Base-by-base conservation (phyloP, 92 coral and sea anemone species). In the Palythoa grandis region DNA sequence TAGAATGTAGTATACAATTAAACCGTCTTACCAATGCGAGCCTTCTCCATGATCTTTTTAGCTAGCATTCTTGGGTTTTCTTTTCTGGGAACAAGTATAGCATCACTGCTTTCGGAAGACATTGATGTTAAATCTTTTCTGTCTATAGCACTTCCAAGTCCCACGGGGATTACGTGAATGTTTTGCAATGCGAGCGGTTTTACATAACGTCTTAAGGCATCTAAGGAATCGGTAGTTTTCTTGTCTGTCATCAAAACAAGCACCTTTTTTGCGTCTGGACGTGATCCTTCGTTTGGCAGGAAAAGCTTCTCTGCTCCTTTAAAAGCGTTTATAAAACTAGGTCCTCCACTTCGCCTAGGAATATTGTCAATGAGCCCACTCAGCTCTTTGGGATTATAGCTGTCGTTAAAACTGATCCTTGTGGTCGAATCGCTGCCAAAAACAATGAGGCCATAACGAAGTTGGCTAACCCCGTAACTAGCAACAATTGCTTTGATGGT, bases 131-230 rank as follows among this genome's bases (percentile, higher is more conserved):
- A 72, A 61, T 91, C 92, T 40, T 48, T 86, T 9, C 92, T 92
- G 48, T 50, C 85, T 10, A 88, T 90, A 11, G 86, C 91, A 68
- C 65, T 54, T 3, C 98, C 98, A 70, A 89, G 85, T 74, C 91
- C 92, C 68, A 96, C 82, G 3, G 93, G 89, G 70, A 88, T 80
- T 19, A 93, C 88, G 65, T 78, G 88, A 56, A 91, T 94, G n/a
- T 95, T 94, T 0, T 88, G 84, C 13, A 89, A 86, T 35, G 74
- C 70, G 23, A 96, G 91, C 11, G 94, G 93, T 61, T 76, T 86
- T 38, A 87, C 93, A 1, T 94, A 91, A 19, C 67, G 92, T 11
- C 48, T 88, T 13, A 92, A 50, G 11, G 92, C 89, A 20, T 91
- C 98, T 16, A 77, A 15, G 2, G 89, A 61, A 50, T 87, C 80